phyloP scores from a whole-genome alignment of 2,888 invertebrate species.

The Calameuta filiformis region DNA sequence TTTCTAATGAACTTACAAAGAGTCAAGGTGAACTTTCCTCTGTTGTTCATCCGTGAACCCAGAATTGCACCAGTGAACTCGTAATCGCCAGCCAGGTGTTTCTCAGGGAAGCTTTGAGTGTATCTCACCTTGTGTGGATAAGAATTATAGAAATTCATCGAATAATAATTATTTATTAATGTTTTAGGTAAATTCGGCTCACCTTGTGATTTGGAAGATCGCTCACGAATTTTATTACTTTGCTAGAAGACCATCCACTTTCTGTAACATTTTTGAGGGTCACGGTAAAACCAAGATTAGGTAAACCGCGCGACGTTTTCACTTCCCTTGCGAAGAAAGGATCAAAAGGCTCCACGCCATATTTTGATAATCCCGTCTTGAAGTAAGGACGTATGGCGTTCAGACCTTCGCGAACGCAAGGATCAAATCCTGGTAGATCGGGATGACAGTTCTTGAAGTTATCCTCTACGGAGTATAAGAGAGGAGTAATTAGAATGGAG shows the following conservation, averaged over 20 bases:
- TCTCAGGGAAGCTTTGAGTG: conserved; percentile 86
- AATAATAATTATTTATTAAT: background rate
- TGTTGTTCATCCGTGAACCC: conserved; percentile 72
- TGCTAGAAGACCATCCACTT: conserved; percentile 80
- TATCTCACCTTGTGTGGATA: conserved; percentile 70
- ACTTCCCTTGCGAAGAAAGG: conserved; percentile 80
- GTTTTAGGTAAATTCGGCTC: conserved; percentile 6
- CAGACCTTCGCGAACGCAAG: conserved; percentile 78
- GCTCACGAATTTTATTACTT: conserved; percentile 79
- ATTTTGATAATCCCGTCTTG: conserved; percentile 78
- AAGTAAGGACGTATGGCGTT: conserved; percentile 79
- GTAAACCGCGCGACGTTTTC: conserved; percentile 72
- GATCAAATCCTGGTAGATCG: conserved; percentile 74
- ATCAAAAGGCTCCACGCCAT: conserved; percentile 81
- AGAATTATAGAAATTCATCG: background rate
- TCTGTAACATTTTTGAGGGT: conserved; percentile 80
- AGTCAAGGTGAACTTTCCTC: conserved; percentile 81
- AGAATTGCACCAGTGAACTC: conserved; percentile 74
- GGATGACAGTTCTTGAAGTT: conserved; percentile 72
- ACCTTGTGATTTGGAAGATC: conserved; percentile 59
- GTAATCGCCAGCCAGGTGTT: conserved; percentile 77
- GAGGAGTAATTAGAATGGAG: background rate
- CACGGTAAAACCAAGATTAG: conserved; percentile 76
- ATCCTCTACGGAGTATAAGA: conserved; percentile 55
- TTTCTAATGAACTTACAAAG: conserved; percentile 68